Evolutionary conservation across 2,797 vertebrate genomes (phyloP).

Genomic region (Onychomys torridus): DNA sequence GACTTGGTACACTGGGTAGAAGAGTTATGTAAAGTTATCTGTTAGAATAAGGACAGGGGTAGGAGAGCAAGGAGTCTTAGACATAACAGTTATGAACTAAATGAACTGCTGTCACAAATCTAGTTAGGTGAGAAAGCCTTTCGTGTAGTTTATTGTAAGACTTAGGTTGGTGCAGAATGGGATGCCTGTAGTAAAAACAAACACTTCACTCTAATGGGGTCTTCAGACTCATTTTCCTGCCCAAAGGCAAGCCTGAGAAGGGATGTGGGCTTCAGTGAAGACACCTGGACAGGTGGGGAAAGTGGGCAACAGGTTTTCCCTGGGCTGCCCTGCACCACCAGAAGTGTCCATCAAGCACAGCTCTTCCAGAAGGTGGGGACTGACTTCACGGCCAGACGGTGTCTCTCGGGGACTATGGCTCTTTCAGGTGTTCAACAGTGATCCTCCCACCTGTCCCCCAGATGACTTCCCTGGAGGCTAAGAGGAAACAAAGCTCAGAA

Average conservation of each 20-base stretch:
- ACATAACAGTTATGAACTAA: fast-evolving
- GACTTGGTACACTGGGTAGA: not conserved
- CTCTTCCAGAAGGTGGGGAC: not conserved
- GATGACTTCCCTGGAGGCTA: not conserved
- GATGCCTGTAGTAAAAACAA: not conserved
- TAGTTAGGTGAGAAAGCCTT: not conserved
- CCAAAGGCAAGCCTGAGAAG: not conserved
- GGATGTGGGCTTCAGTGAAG: not conserved
- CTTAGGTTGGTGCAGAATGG: not conserved
- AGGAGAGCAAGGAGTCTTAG: not conserved
- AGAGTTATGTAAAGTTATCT: not conserved
- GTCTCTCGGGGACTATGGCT: not conserved
- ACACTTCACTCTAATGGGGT: not conserved
- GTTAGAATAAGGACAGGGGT: not conserved
- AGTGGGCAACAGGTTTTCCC: not conserved
- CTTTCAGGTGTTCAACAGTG: not conserved
- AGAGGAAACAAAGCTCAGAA: not conserved
- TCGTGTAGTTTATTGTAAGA: not conserved
- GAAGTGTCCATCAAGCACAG: not conserved
- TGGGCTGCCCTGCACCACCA: not conserved
- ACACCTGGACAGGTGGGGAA: not conserved
- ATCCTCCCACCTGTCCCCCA: fast-evolving
- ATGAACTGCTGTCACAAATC: not conserved
- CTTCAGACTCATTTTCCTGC: not conserved
- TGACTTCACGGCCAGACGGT: conserved; percentile 45